These are phyloP conservation scores for Dinothrombium tinctorium DNA, from an alignment of 1,140 invertebrate species.

Conservation along the genomic window DNA sequence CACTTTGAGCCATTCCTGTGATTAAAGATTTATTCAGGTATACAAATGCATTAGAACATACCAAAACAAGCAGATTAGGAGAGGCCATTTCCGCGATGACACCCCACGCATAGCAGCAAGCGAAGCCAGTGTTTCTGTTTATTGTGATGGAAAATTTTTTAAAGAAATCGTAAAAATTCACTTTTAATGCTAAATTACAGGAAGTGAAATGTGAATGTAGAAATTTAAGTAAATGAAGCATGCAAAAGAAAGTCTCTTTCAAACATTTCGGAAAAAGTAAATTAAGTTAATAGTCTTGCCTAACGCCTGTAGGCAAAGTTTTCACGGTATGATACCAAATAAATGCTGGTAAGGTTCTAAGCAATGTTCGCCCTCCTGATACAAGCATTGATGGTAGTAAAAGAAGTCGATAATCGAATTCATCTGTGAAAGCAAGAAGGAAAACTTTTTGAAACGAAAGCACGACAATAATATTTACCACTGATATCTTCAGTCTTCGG, in stretches of 20 bases:
- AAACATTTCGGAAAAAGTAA: not conserved
- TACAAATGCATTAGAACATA: not conserved
- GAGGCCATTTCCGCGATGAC: conserved; percentile 9
- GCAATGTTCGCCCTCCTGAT: conserved; percentile 2
- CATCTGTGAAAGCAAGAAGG: not conserved
- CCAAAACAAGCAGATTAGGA: conserved; percentile 12
- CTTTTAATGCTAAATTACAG: not conserved
- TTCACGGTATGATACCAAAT: conserved; percentile 13
- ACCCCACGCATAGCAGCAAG: conserved; percentile 12
- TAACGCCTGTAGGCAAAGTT: conserved; percentile 13
- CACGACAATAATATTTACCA: not conserved
- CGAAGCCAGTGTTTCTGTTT: conserved; percentile 13
- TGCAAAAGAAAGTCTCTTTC: not conserved
- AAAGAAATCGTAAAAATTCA: not conserved
- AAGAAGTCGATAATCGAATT: conserved; percentile 9
- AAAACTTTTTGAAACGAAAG: conserved; percentile 1
- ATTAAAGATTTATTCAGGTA: not conserved
- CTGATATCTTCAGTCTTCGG: not conserved
- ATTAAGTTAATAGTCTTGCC: conserved; percentile 4
- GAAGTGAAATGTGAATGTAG: not conserved
- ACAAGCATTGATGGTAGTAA: conserved; percentile 9
- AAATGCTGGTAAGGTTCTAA: not conserved
- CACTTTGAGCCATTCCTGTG: not conserved
- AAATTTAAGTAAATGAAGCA: not conserved
- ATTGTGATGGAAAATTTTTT: not conserved